Evolutionary conservation across 1,140 invertebrate species (phyloP), one percentile per base, ranked within the genome.

Genomic region (Pissodes strobi): DNA sequence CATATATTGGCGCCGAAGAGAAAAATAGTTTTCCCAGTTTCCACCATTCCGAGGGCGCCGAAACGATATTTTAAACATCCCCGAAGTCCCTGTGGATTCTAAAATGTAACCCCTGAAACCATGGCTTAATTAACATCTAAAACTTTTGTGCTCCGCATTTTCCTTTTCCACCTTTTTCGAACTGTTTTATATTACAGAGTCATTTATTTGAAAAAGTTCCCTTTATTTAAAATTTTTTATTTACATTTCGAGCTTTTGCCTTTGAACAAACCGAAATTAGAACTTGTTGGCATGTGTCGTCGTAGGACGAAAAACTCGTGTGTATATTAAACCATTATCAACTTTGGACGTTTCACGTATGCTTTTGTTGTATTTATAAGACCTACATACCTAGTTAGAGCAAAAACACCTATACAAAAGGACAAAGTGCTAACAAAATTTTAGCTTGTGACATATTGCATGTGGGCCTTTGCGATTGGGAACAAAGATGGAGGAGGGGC

Each of bases 111-210:
- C 45, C 45, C 19, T 22, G 17, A 48, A 48, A 48, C 17, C 12
- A 19, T 21, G 19, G 19, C 45, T 48, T 49, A 21, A 49, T 49
- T 49, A 48, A 18, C 22, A 22, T 49, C n/a, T 22, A 2, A n/a
- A 15, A 23, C 22, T 15, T 49, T 49, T 49, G 46, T 49, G 22
- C 25, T 49, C 46, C 8, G 46, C 46, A 17, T 8, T 49, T 17
- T 49, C 45, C 22, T 49, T 49, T 25, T 22, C 22, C 46, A 49
- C 46, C 46, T n/a, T 49, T 25, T 49, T 17, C n/a, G 10, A 13
- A 1, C 13, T 41, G 12, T 41, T 41, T 41, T 4, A 5, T 4
- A n/a, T 17, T 4, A 17, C 2, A n/a, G 38, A 41, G n/a, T 17
- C 6, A 2, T 49, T 49, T 49, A 27, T 23, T 2, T n/a, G 21